Percentiles rank a stretch among this genome's conserved stretches.
These are phyloP conservation scores for Leuctra nigra DNA, from an alignment of 2,888 invertebrate species.

Conservation along the genomic window DNA sequence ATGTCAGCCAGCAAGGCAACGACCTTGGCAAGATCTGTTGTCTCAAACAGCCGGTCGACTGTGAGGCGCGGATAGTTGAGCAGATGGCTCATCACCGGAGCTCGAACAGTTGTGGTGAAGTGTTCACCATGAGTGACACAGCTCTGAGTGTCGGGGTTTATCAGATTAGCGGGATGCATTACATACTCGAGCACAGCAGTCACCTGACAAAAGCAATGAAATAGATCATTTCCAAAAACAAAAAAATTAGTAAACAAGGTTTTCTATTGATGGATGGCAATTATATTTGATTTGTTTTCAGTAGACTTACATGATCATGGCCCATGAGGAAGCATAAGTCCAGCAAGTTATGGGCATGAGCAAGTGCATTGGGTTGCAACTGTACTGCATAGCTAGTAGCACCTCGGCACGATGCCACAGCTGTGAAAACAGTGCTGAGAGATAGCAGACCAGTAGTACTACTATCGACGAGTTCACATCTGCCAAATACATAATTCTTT, in stretches of 20 bases:
- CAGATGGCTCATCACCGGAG: conserved; percentile 19
- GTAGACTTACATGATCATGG: no score
- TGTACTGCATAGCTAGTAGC: not conserved
- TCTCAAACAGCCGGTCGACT: conserved; percentile 7
- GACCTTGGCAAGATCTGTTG: not conserved
- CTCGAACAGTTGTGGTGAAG: conserved; percentile 21
- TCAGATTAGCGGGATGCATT: conserved; percentile 9
- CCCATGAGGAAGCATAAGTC: conserved; percentile 15
- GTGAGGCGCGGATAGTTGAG: conserved; percentile 12
- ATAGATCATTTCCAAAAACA: no score
- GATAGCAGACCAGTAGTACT: no score
- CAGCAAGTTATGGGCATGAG: conserved; percentile 21
- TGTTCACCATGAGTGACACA: conserved; percentile 22
- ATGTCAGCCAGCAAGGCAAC: conserved; percentile 1
- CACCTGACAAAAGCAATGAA: no score
- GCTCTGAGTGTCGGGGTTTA: conserved; percentile 14
- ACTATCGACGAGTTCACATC: no score
- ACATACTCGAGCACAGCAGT: no score
- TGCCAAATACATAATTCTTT: no score
- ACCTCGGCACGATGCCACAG: not conserved
- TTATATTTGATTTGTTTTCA: no score
- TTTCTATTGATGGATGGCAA: no score
- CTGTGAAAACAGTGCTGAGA: no score
- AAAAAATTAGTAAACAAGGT: no score
- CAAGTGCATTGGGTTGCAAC: conserved; percentile 15